phyloP scores from a whole-genome alignment of 2,113 vertebrate genomes.

The Grus americana region DNA sequence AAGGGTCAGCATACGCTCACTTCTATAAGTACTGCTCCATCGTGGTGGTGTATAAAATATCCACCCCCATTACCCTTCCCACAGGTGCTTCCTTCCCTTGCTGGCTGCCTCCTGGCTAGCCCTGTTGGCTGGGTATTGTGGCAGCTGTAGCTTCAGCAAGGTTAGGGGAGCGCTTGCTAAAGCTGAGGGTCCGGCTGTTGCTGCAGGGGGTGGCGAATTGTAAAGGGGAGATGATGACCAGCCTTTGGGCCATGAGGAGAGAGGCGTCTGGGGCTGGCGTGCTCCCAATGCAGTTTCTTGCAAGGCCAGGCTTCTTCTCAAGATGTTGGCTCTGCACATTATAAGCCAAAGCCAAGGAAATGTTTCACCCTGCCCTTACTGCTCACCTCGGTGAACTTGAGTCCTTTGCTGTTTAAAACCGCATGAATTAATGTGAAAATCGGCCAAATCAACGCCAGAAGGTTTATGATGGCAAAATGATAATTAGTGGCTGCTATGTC shows the following conservation, averaged over 20 bases:
- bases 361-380: background rate
- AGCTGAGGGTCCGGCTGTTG: background rate
- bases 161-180: background rate
- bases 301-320: background rate
- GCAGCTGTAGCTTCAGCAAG: background rate
- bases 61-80: background rate
- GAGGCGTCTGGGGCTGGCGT: background rate
- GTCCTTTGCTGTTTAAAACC: background rate
- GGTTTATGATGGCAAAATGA: background rate
- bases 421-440: background rate
- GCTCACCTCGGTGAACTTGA: background rate
- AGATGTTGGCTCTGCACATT: background rate
- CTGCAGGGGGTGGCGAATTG: background rate
- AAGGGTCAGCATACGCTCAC: background rate
- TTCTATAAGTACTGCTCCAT: background rate
- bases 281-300: fast-evolving
- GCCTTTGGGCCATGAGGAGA: background rate
- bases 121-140: background rate
- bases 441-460: background rate
- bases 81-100: background rate
- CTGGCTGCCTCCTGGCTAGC: background rate
- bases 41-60: background rate
- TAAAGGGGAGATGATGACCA: background rate
- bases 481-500: background rate
- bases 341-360: background rate